Evolutionary conservation across 2,113 vertebrate genomes (phyloP).

Genomic region (Melospiza georgiana): DNA sequence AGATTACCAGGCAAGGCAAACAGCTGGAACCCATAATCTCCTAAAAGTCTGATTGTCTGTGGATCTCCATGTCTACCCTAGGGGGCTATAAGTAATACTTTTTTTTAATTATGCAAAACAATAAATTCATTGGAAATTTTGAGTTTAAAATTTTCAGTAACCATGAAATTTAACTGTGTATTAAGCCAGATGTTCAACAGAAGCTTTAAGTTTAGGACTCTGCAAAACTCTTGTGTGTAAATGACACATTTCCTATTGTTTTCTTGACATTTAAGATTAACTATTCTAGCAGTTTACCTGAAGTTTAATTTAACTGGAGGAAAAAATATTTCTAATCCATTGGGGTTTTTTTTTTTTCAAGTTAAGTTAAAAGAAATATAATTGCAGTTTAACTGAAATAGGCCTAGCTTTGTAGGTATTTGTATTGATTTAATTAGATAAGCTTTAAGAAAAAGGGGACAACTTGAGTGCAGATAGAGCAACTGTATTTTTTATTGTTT

Average conservation of each 20-base stretch:
- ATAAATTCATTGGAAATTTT: neutral
- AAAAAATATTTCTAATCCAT: neutral
- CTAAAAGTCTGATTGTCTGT: neutral
- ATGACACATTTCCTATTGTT: neutral
- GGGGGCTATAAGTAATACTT: neutral
- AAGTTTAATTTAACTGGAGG: conserved; percentile 21
- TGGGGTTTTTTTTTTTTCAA: neutral
- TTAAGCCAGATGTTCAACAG: neutral
- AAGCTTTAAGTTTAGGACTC: neutral
- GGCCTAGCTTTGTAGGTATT: neutral
- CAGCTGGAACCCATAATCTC: conserved; percentile 35
- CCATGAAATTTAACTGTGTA: neutral
- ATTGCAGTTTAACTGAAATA: neutral
- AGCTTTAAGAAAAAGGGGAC: neutral
- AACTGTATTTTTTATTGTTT: neutral
- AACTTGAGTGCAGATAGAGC: neutral
- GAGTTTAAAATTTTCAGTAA: neutral
- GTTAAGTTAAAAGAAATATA: neutral
- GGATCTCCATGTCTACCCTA: neutral
- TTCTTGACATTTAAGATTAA: neutral
- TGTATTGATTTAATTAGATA: conserved; percentile 16
- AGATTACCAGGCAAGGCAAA: neutral
- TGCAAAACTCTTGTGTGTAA: neutral
- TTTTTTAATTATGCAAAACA: neutral
- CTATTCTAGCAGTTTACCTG: neutral